A percentile compares a stretch with the other conserved stretches of the same genome.
These are phyloP conservation scores for Eulemur coronatus DNA, from an alignment of 2,797 vertebrate genomes.

Conservation along the genomic window DNA sequence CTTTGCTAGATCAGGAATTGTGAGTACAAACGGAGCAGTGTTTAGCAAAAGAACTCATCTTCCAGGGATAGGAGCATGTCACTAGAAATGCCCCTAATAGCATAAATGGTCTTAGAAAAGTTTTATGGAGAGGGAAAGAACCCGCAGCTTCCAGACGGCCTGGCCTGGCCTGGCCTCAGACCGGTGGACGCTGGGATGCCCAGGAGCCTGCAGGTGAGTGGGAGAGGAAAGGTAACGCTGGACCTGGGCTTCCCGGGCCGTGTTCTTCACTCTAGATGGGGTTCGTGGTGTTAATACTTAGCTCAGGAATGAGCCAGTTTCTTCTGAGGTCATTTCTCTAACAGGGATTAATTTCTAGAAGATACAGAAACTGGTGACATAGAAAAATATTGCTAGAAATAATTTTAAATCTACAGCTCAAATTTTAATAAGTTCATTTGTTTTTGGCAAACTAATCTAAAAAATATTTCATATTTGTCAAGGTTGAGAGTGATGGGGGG, in stretches of 20 bases:
- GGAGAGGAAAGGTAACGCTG: conserved; percentile 36
- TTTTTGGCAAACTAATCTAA: background rate
- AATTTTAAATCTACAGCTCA: background rate
- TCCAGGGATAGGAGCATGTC: background rate
- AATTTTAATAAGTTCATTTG: background rate
- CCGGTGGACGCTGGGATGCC: background rate
- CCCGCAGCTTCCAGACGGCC: background rate
- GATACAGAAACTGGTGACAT: background rate
- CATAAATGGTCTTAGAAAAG: background rate
- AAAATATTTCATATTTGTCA: background rate
- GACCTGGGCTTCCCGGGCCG: background rate
- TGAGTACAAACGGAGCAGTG: background rate
- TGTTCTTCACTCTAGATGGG: accelerated
- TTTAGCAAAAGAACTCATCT: background rate
- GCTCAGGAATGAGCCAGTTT: background rate
- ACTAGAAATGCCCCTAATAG: background rate
- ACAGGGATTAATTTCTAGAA: background rate
- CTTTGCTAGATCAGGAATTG: background rate
- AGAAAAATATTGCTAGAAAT: background rate
- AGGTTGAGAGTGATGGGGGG: background rate
- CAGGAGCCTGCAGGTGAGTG: background rate
- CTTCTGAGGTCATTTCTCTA: background rate
- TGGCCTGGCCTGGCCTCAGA: background rate
- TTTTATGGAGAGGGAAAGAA: background rate
- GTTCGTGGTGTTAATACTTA: accelerated